Base-by-base conservation (phyloP, 2,797 vertebrate species). In the Nannoperca australis region DNA sequence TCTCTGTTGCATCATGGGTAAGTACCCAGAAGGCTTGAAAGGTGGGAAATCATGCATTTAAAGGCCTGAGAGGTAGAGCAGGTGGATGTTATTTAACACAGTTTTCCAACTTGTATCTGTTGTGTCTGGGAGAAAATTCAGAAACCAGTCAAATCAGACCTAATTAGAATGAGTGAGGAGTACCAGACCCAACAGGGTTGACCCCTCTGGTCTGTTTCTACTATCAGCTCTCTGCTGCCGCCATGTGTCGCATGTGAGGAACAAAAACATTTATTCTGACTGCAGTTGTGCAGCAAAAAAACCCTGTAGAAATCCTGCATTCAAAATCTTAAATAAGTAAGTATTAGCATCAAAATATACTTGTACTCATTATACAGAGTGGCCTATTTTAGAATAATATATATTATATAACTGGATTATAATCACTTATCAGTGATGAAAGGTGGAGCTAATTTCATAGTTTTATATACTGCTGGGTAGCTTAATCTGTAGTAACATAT, bases 171-270 rank as follows among this genome's bases (percentile, higher is more conserved):
- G 54, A 58, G 53, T 24, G 58, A 65, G 53, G 58, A 76, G 63
- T 5, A 72, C 22, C 71, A 66, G 58, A 69, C 53, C 32, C 65
- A 74, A 59, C 45, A 69, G 66, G 69, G 55, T 53, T 85, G 82
- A 78, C 64, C 66, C 13, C 12, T 50, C 3, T 32, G 27, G 11
- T 44, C 27, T 44, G 50, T 22, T 14, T 9, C 12, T 2, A 20
- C 38, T 3, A 0, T 40, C 32, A 61, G 77, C 54, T 89, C 82
- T 87, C 66, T 92, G 85, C 84, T 83, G 85, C 89, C 82, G 8
- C 78, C 18, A 0, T 50, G 84, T 86, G 91, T 1, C 1, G 0
- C 3, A 42, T 4, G 0, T 5, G 47, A 47, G 12, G 34, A 88
- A 64, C 24, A 83, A 2, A 73, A 81, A 0, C 14, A 34, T 15